Evolutionary conservation across 1,140 invertebrate genomes (phyloP), one percentile per base, ranked within the genome.

Genomic region (Pachypsylla venusta): DNA sequence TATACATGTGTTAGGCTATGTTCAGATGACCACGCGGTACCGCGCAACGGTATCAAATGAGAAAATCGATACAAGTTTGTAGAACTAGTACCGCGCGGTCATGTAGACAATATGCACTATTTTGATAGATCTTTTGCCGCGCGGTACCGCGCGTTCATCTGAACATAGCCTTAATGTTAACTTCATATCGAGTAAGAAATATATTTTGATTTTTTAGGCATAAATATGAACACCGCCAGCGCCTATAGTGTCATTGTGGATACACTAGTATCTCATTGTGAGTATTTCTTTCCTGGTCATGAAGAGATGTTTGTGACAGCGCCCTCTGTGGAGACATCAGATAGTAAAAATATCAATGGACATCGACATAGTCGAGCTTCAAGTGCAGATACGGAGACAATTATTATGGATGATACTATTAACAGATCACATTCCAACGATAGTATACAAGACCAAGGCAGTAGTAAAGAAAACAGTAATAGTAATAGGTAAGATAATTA

Each of bases 211-310:
- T 63, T 67, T 65, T 69, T 25, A 67, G 87, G 87, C 30, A 81
- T 83, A 69, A 90, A 83, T 69, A 93, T 95, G 84, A 80, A 85
- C 67, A 85, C 86, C 57, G 84, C 89, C 12, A 92, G 90, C 72
- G 83, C 85, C 55, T 77, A 82, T 71, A 82, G 79, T 72, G 72
- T 77, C 62, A 83, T 94, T 60, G 82, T 94, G 1, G 92, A 96
- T 67, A 74, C 84, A 60, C 76, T 97, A 60, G 82, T 97, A 39
- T 86, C 82, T 30, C 83, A 93, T 69, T 84, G 84, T 58, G 87
- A 94, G 68, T 84, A 80, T 76, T 87, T 93, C 68, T 93, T 92
- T 68, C 84, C 85, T 58, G 87, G 84, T 61, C 84, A 87, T 70
- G 60, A 65, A 40, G 64, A 66, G 20, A 67, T 67, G 59, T 67